Evolutionary conservation across 1,140 invertebrate genomes (phyloP).

Genomic region (Drosophila nebulosa): DNA sequence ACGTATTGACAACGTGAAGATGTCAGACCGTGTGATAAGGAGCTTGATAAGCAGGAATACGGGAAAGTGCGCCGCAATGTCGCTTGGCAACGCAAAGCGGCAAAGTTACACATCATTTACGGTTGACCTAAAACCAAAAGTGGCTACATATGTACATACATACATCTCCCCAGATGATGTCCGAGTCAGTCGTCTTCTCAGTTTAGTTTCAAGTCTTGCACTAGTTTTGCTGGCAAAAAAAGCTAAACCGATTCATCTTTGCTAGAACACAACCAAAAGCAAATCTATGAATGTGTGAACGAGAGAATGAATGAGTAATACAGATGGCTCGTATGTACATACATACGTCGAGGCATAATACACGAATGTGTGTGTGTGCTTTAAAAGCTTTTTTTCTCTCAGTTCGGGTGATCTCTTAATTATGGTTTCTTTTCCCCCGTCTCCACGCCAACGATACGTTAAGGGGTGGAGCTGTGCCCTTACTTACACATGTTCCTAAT

Average conservation of each 20-base stretch:
- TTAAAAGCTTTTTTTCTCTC: conserved; percentile 33
- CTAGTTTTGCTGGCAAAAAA: neutral
- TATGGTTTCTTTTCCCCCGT: neutral
- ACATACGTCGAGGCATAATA: neutral
- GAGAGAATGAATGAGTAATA: neutral
- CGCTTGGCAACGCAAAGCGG: neutral
- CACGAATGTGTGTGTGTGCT: conserved; percentile 20
- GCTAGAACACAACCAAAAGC: neutral
- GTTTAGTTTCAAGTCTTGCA: neutral
- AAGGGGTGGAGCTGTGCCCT: neutral
- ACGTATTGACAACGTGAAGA: conserved; percentile 31
- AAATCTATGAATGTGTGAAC: neutral
- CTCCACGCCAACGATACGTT: neutral
- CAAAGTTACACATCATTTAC: neutral
- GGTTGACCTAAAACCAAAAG: too few species aligned
- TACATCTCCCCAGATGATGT: too few species aligned
- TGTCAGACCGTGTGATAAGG: conserved; percentile 39
- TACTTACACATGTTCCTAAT: neutral
- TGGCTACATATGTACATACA: too few species aligned
- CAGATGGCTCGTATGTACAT: neutral
- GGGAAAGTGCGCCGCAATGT: conserved; percentile 1
- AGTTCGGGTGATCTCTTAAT: conserved; percentile 19
- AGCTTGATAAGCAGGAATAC: conserved; percentile 12
- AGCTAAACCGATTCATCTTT: neutral
- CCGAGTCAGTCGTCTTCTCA: too few species aligned